Conservation (phyloP, 2,888 invertebrate species). For the Vannuccia rotundouncinata region DNA sequence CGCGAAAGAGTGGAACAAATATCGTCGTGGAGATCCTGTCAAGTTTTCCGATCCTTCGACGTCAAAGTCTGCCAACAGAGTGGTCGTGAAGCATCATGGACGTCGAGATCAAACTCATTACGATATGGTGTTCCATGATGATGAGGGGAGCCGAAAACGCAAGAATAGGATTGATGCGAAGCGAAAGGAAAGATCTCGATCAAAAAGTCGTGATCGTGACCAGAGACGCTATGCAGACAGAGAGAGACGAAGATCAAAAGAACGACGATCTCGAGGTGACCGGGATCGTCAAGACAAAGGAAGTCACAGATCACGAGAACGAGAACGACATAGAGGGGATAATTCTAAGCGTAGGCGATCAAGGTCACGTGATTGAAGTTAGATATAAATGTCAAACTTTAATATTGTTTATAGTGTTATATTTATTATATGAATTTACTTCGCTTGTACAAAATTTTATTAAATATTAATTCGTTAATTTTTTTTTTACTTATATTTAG, state of each 20-base stretch:
- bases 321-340: background rate
- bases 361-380: background rate
- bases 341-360: background rate
- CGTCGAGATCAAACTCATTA: background rate
- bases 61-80: background rate
- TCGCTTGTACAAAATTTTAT: too few species aligned
- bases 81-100: background rate
- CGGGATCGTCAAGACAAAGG: too few species aligned
- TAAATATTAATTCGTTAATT: too few species aligned
- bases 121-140: background rate
- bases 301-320: background rate
- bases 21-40: conserved; percentile 48
- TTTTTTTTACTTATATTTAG: too few species aligned
- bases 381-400: too few species aligned
- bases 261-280: background rate
- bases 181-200: background rate
- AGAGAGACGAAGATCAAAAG: background rate
- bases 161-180: background rate
- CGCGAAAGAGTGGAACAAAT: conserved; percentile 63
- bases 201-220: background rate
- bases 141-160: background rate
- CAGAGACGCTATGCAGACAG: background rate
- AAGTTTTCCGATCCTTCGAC: background rate
- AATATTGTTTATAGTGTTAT: too few species aligned
- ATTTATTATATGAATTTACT: too few species aligned